Evolutionary conservation across 2,113 vertebrate genomes (phyloP).

Genomic region (Callaeas wilsoni): DNA sequence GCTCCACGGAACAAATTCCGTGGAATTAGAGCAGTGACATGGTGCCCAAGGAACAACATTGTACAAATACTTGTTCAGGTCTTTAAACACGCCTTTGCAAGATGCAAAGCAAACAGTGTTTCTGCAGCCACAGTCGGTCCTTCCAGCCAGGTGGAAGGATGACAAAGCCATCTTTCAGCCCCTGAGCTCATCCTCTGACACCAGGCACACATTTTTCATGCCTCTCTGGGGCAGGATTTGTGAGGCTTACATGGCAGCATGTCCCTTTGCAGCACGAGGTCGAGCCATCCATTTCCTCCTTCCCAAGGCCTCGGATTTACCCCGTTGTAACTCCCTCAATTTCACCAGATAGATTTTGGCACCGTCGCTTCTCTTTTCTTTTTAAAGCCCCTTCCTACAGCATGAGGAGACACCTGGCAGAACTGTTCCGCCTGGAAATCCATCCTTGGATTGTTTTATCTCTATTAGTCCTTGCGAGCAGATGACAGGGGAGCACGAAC

Average conservation of each 20-base stretch:
- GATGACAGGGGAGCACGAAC: slow-evolving; percentile 43
- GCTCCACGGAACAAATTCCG: neutral
- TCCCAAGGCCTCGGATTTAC: neutral
- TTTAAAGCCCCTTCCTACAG: neutral
- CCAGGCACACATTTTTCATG: neutral
- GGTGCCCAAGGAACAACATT: neutral
- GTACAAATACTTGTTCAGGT: neutral
- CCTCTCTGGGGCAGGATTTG: neutral
- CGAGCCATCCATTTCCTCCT: neutral
- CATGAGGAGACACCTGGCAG: neutral
- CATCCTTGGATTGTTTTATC: neutral
- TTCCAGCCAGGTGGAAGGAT: neutral
- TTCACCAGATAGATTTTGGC: neutral
- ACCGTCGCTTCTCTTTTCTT: neutral
- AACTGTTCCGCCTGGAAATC: neutral
- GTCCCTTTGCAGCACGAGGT: neutral
- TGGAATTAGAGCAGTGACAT: neutral
- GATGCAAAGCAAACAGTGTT: neutral
- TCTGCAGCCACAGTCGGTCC: neutral
- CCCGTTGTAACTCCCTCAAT: rapidly evolving
- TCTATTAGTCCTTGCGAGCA: slow-evolving; percentile 23
- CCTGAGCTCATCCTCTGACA: neutral
- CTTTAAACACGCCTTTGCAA: neutral
- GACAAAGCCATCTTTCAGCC: neutral
- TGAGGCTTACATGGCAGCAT: neutral